Conservation (phyloP, 2,888 invertebrate genomes). For the Lasius fuliginosus region DNA sequence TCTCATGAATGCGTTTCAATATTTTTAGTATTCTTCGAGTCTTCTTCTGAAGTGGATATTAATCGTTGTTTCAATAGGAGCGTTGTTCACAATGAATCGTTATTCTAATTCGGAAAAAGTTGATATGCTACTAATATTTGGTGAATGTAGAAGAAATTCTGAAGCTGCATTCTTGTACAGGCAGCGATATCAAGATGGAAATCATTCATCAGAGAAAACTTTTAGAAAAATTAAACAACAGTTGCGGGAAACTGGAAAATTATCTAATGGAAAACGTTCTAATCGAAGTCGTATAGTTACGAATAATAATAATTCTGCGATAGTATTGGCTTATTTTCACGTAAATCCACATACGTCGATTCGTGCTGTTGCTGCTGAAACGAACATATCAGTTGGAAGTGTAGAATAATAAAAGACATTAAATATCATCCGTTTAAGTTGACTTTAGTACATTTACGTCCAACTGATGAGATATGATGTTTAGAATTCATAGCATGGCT, state of each 20-base stretch:
- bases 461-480: background rate
- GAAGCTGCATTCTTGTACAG: no score
- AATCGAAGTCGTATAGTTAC: no score
- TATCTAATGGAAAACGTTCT: no score
- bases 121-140: background rate
- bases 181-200: no score
- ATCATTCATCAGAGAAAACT: no score
- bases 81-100: background rate
- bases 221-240: no score
- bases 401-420: constrained; percentile 10
- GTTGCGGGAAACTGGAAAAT: no score
- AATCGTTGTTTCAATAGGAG: background rate
- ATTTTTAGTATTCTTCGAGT: background rate
- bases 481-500: background rate
- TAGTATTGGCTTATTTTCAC: no score
- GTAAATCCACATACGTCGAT: background rate
- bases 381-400: constrained; percentile 8
- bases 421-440: background rate
- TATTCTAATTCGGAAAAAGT: background rate
- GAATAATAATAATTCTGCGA: no score
- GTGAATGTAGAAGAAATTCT: background rate
- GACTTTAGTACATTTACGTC: background rate
- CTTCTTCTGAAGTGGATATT: background rate
- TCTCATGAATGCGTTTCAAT: background rate
- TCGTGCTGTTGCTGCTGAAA: constrained; percentile 14